These are phyloP conservation scores for Pararge aegeria DNA, from an alignment of 1,140 invertebrate genomes.

Conservation along the genomic window DNA sequence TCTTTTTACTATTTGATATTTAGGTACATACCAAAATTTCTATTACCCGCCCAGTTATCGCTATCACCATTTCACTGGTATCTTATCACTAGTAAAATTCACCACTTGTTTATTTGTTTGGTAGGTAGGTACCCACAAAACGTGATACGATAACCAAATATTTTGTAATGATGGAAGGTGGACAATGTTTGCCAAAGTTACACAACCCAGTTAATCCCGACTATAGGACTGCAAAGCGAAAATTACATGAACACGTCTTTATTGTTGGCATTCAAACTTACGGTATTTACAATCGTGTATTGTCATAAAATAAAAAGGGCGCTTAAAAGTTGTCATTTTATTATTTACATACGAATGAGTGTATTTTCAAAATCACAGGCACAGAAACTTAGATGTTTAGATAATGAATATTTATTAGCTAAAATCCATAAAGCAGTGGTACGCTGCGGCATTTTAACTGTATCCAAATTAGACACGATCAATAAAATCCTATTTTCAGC, in stretches of 20 bases:
- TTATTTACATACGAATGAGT: too few relatives aligned
- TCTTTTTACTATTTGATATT: background rate
- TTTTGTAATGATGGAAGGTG: slow-evolving; percentile 49
- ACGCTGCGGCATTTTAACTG: too few relatives aligned
- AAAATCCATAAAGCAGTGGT: too few relatives aligned
- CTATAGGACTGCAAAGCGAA: background rate
- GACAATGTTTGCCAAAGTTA: slow-evolving; percentile 36
- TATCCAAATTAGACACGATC: too few relatives aligned
- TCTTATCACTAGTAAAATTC: slow-evolving; percentile 62
- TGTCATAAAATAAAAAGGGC: background rate
- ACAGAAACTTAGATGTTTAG: too few relatives aligned
- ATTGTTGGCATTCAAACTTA: slow-evolving; percentile 10
- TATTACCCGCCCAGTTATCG: slow-evolving; percentile 12
- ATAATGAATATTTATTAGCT: too few relatives aligned
- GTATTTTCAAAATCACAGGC: too few relatives aligned
- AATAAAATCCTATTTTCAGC: too few relatives aligned
- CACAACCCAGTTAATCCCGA: slow-evolving; percentile 28
- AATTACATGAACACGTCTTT: background rate
- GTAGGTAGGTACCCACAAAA: slow-evolving; percentile 25
- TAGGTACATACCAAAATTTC: background rate
- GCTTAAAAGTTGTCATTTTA: too few relatives aligned
- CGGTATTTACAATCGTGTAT: background rate
- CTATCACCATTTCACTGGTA: slow-evolving; percentile 51
- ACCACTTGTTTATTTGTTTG: slow-evolving; percentile 63
- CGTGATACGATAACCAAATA: slow-evolving; percentile 59